Evolutionary conservation across 2,113 vertebrate genomes (phyloP).

Genomic region (Corythornis cristatus): DNA sequence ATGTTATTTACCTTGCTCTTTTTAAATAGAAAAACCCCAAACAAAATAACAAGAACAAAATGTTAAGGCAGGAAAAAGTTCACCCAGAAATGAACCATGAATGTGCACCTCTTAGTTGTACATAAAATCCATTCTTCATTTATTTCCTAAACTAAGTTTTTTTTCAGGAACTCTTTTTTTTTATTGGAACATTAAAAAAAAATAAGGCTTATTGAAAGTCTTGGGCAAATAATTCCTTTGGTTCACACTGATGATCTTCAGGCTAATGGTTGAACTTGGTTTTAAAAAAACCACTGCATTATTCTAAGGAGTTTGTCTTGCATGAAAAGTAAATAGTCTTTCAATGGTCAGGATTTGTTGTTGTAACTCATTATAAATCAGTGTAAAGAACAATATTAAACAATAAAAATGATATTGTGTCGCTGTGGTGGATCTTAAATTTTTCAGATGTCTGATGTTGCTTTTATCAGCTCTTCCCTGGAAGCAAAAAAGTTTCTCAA

Average conservation of each 20-base stretch:
- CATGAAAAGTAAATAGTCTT: not conserved
- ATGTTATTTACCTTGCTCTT: not conserved
- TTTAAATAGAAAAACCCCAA: not conserved
- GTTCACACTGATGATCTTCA: not conserved
- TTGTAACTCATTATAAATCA: not conserved
- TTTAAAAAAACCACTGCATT: not conserved
- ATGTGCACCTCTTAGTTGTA: not conserved
- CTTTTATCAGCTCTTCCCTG: not conserved
- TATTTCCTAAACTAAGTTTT: not conserved
- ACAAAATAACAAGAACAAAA: not conserved
- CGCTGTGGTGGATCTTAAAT: not conserved
- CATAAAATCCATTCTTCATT: not conserved
- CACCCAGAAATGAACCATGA: not conserved
- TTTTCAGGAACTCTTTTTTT: not conserved
- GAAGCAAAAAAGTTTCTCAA: not conserved
- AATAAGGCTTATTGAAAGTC: not conserved
- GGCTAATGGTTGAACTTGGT: not conserved
- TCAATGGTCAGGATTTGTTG: not conserved
- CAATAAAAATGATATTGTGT: not conserved
- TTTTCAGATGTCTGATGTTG: not conserved
- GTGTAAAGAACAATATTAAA: not conserved
- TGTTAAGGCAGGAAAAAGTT: not conserved
- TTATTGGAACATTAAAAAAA: not conserved
- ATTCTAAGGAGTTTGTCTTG: not conserved
- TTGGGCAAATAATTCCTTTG: not conserved